These are phyloP conservation scores for Struthidea cinerea DNA, from an alignment of 2,113 vertebrate species.

Conservation along the genomic window DNA sequence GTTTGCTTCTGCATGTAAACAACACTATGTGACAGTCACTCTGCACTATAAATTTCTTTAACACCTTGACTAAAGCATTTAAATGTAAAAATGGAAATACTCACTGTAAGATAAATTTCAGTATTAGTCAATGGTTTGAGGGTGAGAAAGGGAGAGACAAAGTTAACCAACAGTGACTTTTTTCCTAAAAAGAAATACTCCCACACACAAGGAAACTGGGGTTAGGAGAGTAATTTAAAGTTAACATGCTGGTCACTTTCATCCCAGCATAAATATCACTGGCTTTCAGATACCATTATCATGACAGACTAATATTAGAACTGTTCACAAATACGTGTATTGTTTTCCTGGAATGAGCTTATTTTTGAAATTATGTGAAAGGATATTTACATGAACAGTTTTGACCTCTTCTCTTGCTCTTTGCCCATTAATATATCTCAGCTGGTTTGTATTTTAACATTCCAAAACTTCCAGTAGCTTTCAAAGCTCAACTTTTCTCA, in stretches of 20 bases:
- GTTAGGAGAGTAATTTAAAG: not conserved
- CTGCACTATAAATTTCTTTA: not conserved
- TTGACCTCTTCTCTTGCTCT: conserved; percentile 26
- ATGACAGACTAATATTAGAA: not conserved
- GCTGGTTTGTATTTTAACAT: not conserved
- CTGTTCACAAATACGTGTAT: not conserved
- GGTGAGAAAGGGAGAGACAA: not conserved
- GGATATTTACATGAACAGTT: not conserved
- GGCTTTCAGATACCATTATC: not conserved
- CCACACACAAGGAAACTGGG: not conserved
- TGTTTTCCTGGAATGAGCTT: not conserved
- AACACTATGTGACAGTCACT: not conserved
- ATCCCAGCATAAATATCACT: not conserved
- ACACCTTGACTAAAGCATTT: not conserved
- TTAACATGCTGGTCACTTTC: not conserved
- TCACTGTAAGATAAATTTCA: not conserved
- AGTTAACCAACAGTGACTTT: not conserved
- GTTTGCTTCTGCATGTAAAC: not conserved
- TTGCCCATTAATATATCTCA: not conserved
- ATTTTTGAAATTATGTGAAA: conserved; percentile 17
- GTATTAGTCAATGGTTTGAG: not conserved
- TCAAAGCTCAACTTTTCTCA: not conserved
- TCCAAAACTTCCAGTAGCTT: not conserved
- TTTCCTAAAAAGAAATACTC: not conserved
- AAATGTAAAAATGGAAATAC: not conserved